Conservation (phyloP, 2,888 invertebrate species). For the Dimorphilus gyrociliatus region DNA sequence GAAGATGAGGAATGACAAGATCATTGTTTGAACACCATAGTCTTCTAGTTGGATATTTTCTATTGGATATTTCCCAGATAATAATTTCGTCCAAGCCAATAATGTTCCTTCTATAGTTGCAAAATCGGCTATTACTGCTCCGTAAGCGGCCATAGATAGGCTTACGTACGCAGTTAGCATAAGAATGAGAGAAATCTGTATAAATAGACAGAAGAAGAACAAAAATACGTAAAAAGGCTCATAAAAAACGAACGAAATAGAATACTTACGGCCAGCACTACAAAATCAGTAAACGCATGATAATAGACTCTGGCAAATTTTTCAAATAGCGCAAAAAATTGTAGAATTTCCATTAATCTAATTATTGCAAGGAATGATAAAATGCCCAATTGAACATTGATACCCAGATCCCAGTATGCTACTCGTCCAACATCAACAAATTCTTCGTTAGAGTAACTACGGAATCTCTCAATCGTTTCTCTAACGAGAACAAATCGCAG, state of each 20-base stretch:
- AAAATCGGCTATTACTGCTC: conserved; percentile 16
- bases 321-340: too few relatives aligned
- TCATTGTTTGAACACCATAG: conserved; percentile 14
- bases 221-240: neutral
- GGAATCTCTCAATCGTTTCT: conserved; percentile 19
- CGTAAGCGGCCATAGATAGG: conserved; percentile 23
- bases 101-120: conserved; percentile 18
- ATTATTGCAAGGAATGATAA: too few relatives aligned
- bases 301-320: too few relatives aligned
- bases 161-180: conserved; percentile 22
- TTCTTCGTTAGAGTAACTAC: conserved; percentile 24
- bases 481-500: conserved; percentile 27
- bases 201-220: neutral
- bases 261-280: too few relatives aligned
- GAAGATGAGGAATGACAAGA: conserved; percentile 19
- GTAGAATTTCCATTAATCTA: too few relatives aligned
- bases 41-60: conserved; percentile 10
- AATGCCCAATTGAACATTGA: too few relatives aligned
- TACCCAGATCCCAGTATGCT: conserved; percentile 28
- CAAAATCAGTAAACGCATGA: too few relatives aligned
- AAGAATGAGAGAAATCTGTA: conserved; percentile 19
- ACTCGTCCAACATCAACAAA: conserved; percentile 27
- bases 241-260: too few relatives aligned
- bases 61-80: conserved; percentile 14
- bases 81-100: conserved; percentile 17